Base-by-base conservation (phyloP, 2,888 invertebrate species). In the Plebejus anna region DNA sequence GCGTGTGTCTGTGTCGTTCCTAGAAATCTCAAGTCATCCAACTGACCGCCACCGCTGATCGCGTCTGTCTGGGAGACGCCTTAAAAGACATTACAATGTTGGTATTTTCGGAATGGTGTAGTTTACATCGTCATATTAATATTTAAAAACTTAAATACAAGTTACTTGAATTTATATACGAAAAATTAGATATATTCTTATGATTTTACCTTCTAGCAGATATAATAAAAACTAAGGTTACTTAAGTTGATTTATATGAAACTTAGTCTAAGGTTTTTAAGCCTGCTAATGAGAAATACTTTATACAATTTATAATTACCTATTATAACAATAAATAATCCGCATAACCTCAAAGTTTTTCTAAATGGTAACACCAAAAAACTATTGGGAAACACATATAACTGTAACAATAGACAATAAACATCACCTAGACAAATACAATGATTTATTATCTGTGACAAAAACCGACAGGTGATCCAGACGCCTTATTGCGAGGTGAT, bases 361-460 rank as follows among this genome's bases (percentile, higher is more conserved):
- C 78, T 22, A 16, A 76, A 66, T 77, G 73, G 32, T 55, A 73
- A 73, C 73, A 73, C 73, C 73, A 78, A 77, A 78, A 80, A 79
- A 70, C 42, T 59, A 80, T 66, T 76, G 79, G 72, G 77, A 79
- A 79, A 70, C 32, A 32, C 36, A 71, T 75, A 80, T 80, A 82
- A 82, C 79, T 79, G 79, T 83, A 84, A 91, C 91, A 91, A 92
- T 91, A 84, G 87, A 78, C 83, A 85, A 86, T 91, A 88, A 89
- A 86, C 83, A 87, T 83, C 90, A 87, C 89, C 85, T 87, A 81
- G 82, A 91, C 91, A 89, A 91, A 91, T 90, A 85, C 84, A 81
- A 85, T 86, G 89, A 91, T 91, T 90, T 90, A 91, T 89, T 86
- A 82, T 80, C 82, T 82, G 77, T 83, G 81, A 85, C 84, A 88